Base-by-base conservation (phyloP, 1,140 invertebrate species). In the Zaprionus vittiger region DNA sequence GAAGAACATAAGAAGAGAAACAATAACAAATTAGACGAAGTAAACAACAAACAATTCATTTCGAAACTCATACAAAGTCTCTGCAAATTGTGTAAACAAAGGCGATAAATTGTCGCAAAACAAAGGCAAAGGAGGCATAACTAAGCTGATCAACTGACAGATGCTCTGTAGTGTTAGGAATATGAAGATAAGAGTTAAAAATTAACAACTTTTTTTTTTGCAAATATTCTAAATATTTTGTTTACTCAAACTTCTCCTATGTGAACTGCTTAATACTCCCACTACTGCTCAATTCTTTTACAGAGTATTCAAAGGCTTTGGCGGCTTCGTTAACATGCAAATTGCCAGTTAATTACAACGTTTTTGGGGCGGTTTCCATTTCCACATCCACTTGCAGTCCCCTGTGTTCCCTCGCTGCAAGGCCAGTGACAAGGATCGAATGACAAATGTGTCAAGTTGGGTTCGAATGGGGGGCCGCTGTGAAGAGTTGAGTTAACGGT, bases 341-440 rank as follows among this genome's bases (percentile, higher is more conserved):
- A 86, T 85, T 85, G 55, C 59, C 61, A 60, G 77, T 73, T 86
- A 86, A 86, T 86, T 86, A 86, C 62, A 63, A 7, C 34, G 34
- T 61, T 71, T 41, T 65, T 20, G 54, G 52, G 57, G 37, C 28
- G 52, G 49, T 5, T 44, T 60, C 9, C 17, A 24, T 26, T 37
- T 17, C n/a, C 2, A 28, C 24, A 22, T 24, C 31, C 62, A 17
- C 54, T 22, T 11, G n/a, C 7, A n/a, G 5, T 6, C 41, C 2
- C n/a, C 41, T 17, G 12, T 34, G 31, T 11, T 34, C 31, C 31
- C 38, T 41, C 38, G 15, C 15, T 14, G 15, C 38, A 47, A 47
- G 41, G 41, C 41, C 41, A 47, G 15, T 1, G 20, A 0, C 67
- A 78, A 75, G 84, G 74, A 89, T 83, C 78, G 72, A 70, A 78